Conservation (phyloP, 2,888 invertebrate species). For the Drosophila rubida region DNA sequence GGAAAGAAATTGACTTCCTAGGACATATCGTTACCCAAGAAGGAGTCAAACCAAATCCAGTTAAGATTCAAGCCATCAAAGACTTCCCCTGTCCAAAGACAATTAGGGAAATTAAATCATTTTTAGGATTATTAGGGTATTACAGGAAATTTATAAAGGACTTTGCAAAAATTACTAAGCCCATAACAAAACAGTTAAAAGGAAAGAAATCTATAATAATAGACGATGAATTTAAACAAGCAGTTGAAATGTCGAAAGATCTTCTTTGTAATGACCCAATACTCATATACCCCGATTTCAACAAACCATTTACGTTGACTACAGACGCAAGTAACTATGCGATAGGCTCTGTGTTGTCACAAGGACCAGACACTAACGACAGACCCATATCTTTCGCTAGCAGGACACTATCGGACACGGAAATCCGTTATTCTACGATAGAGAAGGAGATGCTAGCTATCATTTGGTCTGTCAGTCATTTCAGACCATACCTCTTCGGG, state of each 20-base stretch:
- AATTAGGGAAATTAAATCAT: neutral
- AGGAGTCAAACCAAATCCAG: constrained; percentile 1
- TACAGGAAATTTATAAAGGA: too few relatives aligned
- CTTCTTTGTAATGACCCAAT: constrained; percentile 13
- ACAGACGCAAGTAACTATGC: constrained; percentile 31
- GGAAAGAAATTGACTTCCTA: constrained; percentile 1
- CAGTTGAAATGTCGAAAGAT: constrained; percentile 1
- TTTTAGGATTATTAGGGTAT: constrained; percentile 2
- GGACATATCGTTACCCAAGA: too few relatives aligned
- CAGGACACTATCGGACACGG: constrained; percentile 7
- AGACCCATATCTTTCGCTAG: constrained; percentile 22
- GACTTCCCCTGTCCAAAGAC: constrained; percentile 8
- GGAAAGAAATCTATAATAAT: constrained; percentile 8
- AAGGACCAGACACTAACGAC: constrained; percentile 16
- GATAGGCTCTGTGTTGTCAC: constrained; percentile 37
- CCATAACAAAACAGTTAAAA: constrained; percentile 8
- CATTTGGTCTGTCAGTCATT: neutral
- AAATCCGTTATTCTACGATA: constrained; percentile 3
- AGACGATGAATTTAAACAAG: constrained; percentile 9
- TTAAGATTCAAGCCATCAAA: constrained; percentile 1
- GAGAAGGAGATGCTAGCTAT: constrained; percentile 9
- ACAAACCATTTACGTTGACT: constrained; percentile 37
- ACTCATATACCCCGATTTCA: constrained; percentile 31
- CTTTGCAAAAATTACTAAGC: too few relatives aligned
- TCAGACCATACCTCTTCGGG: constrained; percentile 2